Evolutionary conservation across 1,140 invertebrate species (phyloP), one percentile per base, ranked within the genome.

Genomic region (Macrostomum lignano): DNA sequence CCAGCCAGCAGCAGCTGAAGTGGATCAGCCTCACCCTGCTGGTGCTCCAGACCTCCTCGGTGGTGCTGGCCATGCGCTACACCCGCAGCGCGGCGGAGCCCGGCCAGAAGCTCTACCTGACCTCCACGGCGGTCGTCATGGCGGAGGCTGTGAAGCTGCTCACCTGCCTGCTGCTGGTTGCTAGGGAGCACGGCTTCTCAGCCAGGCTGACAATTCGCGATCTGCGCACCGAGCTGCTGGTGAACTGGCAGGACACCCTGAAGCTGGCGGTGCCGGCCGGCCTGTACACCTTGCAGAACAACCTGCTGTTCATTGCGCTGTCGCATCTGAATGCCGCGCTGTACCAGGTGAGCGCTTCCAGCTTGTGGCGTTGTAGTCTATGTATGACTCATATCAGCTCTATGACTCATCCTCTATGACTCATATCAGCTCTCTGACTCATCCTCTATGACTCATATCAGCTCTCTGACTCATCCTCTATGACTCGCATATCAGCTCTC

Each of bases 241-340:
- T 37, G 3, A 55, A 56, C 31, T 43, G 43, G 15, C 25, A 25
- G n/a, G 35, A 33, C 24, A 36, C 10, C 7, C 25, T 55, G n/a
- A 57, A 53, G 42, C 73, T 91, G 25, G 78, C 74, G 45, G 72
- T 96, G 19, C 86, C 86, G 34, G 82, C 86, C 2, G 65, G 91
- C 44, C 64, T 94, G 0, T 98, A 98, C 48, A 70, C 84, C 25
- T 58, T 96, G 39, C 88, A 98, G 58, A 98, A 98, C 52, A 94
- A 94, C 64, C 63, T 98, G 29, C 60, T 96, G 1, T 96, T 91
- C 57, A 65, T 94, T 20, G 91, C 86, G 6, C 74, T 86, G 20
- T 82, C 81, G 14, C 82, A 98, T 66, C 65, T 98, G 38, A 86
- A 96, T 65, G 84, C 86, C 37, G 86, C 84, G 6, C 94, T 84